Conservation (phyloP, 2,888 invertebrate genomes). For the Conops quadrifasciatus region DNA sequence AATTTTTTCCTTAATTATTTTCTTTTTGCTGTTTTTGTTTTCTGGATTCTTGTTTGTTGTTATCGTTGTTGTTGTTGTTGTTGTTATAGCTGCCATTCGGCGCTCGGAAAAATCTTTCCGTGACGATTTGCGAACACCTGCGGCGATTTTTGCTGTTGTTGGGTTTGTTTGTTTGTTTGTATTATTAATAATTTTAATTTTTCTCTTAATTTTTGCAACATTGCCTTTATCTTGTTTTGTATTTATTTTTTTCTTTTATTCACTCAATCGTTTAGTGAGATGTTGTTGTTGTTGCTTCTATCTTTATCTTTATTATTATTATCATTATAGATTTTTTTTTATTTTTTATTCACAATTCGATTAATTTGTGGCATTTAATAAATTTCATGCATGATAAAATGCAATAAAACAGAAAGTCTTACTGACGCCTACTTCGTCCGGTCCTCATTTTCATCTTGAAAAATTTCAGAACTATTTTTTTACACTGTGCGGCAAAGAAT, state of each 20-base stretch:
- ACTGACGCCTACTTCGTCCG: conserved; percentile 9
- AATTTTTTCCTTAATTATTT: no score
- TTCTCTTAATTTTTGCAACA: not conserved
- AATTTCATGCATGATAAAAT: not conserved
- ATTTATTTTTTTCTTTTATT: no score
- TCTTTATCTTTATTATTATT: not conserved
- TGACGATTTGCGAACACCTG: not conserved
- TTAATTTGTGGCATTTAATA: conserved; percentile 29
- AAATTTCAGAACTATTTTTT: no score
- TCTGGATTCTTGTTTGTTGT: no score
- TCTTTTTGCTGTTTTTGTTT: no score
- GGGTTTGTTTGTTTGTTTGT: not conserved
- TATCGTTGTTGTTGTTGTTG: no score
- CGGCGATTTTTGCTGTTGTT: not conserved
- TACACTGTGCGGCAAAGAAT: no score
- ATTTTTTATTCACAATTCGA: not conserved
- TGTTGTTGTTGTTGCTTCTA: not conserved
- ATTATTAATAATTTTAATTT: not conserved
- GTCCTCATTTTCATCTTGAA: conserved; percentile 15
- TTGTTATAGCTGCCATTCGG: no score
- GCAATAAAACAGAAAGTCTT: not conserved
- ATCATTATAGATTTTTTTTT: not conserved
- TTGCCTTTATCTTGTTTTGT: not conserved
- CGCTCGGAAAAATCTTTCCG: no score
- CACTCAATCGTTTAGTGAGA: no score